These are phyloP conservation scores for Scopus umbretta DNA, from an alignment of 2,113 vertebrate genomes.

Conservation along the genomic window DNA sequence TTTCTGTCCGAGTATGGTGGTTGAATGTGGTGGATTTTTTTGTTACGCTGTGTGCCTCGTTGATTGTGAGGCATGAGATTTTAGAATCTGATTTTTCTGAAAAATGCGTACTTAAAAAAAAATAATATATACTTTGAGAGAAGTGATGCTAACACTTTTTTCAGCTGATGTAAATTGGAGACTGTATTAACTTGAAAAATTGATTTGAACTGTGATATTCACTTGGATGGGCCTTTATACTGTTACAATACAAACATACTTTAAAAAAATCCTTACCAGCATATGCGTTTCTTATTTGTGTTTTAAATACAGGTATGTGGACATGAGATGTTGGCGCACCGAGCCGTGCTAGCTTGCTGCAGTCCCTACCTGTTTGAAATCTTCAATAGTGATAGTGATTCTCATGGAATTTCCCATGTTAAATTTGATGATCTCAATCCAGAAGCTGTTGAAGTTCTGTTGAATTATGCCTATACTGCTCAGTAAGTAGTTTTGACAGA, in stretches of 20 bases:
- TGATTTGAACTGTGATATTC: not conserved
- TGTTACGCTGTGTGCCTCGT: not conserved
- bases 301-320: conserved; percentile 85
- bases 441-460: conserved; percentile 92
- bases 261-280: not conserved
- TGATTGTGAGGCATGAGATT: not conserved
- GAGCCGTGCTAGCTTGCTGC: conserved; percentile 96
- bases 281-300: not conserved
- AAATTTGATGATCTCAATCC: conserved; percentile 98
- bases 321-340: conserved; percentile 94
- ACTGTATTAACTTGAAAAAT: not conserved
- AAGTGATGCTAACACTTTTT: not conserved
- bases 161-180: not conserved
- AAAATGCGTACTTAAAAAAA: not conserved
- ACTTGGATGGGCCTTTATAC: not conserved
- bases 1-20: not conserved
- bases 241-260: not conserved
- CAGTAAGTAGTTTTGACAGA: conserved; percentile 80
- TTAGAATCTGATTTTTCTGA: not conserved
- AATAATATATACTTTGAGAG: not conserved
- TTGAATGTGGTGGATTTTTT: rapidly evolving
- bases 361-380: conserved; percentile 98
- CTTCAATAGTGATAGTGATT: conserved; percentile 93
- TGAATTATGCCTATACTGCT: conserved; percentile 98
- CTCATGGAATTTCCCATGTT: conserved; percentile 91